These are phyloP conservation scores for Nematolebias whitei DNA, from an alignment of 2,113 vertebrate species.

Conservation along the genomic window DNA sequence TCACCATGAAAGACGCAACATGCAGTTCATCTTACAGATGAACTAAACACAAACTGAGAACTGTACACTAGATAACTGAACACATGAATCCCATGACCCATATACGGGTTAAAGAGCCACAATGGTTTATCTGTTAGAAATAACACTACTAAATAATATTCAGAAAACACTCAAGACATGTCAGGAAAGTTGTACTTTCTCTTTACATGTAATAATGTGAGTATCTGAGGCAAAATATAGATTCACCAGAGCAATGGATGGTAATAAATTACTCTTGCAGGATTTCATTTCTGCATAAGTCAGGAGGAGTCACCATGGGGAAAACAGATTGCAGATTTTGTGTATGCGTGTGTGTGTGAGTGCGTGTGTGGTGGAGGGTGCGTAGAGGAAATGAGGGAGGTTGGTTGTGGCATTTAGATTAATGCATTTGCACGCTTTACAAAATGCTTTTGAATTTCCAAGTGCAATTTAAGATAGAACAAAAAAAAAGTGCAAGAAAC, in stretches of 20 bases:
- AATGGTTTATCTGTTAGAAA: constrained; percentile 9
- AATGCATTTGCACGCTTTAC: constrained; percentile 61
- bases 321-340: constrained; percentile 74
- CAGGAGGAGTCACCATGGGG: constrained; percentile 64
- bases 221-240: constrained; percentile 42
- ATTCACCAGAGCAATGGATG: constrained; percentile 40
- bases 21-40: constrained; percentile 25
- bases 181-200: constrained; percentile 50
- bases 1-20: constrained; percentile 47
- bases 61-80: constrained; percentile 4
- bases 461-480: constrained; percentile 56
- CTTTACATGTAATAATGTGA: constrained; percentile 45
- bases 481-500: constrained; percentile 36
- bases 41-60: constrained; percentile 11
- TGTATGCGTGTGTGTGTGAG: no score
- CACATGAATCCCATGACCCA: constrained; percentile 54
- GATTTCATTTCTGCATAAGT: constrained; percentile 70
- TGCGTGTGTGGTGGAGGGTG: no score
- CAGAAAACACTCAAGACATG: constrained; percentile 29
- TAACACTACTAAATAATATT: constrained; percentile 15
- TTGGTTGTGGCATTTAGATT: constrained; percentile 66
- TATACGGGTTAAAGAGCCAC: constrained; percentile 18
- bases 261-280: constrained; percentile 75
- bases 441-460: constrained; percentile 68
- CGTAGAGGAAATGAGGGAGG: constrained; percentile 46